Percentiles rank a stretch among this genome's conserved stretches.
Evolutionary conservation across 1,140 invertebrate species (phyloP).

Genomic region (Maniola jurtina): DNA sequence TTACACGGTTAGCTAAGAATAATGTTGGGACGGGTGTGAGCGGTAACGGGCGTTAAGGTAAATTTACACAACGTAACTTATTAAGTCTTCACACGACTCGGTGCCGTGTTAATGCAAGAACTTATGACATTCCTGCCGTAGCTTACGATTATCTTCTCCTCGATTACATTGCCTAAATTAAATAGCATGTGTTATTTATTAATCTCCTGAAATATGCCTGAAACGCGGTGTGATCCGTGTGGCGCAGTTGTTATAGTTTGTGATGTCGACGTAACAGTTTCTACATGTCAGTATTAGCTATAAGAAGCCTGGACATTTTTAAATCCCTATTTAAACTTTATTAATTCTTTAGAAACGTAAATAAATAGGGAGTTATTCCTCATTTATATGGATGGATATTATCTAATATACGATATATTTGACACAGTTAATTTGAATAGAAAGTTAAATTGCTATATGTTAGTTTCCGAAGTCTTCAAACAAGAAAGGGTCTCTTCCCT

Average conservation of each 20-base stretch:
- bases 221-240: too few relatives aligned
- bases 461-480: neutral
- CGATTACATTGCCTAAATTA: conserved; percentile 23
- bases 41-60: conserved; percentile 64
- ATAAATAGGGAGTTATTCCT: too few relatives aligned
- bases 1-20: conserved; percentile 71
- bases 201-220: neutral
- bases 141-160: conserved; percentile 27
- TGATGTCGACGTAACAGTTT: too few relatives aligned
- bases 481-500: neutral
- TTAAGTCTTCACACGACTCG: conserved; percentile 62
- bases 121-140: conserved; percentile 46
- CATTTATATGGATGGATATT: too few relatives aligned
- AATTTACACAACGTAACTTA: conserved; percentile 74
- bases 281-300: too few relatives aligned
- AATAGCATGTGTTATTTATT: conserved; percentile 5
- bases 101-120: conserved; percentile 42
- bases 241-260: too few relatives aligned
- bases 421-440: neutral
- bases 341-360: too few relatives aligned
- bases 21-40: conserved; percentile 56
- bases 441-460: neutral
- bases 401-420: too few relatives aligned
- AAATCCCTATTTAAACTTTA: too few relatives aligned
- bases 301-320: too few relatives aligned